Evolutionary conservation across 2,888 invertebrate genomes (phyloP).

Genomic region (Heliconius erato): DNA sequence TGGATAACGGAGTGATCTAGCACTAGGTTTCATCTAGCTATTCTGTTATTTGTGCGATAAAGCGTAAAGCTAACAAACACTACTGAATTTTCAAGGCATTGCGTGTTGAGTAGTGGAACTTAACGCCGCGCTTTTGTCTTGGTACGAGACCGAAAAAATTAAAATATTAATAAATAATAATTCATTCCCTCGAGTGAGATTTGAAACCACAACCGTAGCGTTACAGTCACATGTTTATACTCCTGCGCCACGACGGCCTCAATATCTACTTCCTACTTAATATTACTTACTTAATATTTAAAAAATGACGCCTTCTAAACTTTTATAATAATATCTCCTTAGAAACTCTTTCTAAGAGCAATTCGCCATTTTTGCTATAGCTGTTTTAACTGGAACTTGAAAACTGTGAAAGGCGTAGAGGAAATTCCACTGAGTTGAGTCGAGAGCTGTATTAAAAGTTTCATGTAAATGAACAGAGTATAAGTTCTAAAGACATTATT

Average conservation of each 20-base stretch:
- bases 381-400: slow-evolving; percentile 8
- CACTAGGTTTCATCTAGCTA: too few species aligned
- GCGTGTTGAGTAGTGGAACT: not conserved
- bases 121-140: not conserved
- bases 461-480: slow-evolving; percentile 41
- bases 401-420: slow-evolving; percentile 13
- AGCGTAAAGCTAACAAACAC: too few species aligned
- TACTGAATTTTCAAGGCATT: not conserved
- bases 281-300: not conserved
- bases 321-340: not conserved
- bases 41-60: too few species aligned
- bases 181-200: not conserved
- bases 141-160: not conserved
- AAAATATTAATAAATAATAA: not conserved
- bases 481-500: slow-evolving; percentile 30
- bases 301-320: not conserved
- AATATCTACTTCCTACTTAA: too few species aligned
- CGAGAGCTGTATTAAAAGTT: slow-evolving; percentile 43
- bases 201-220: not conserved
- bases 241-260: not conserved
- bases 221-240: not conserved
- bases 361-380: slow-evolving; percentile 21
- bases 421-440: slow-evolving; percentile 19
- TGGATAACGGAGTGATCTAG: too few species aligned
- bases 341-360: slow-evolving; percentile 20